These are phyloP conservation scores for Sinosuthora webbiana DNA, from an alignment of 2,113 vertebrate species.

Conservation along the genomic window DNA sequence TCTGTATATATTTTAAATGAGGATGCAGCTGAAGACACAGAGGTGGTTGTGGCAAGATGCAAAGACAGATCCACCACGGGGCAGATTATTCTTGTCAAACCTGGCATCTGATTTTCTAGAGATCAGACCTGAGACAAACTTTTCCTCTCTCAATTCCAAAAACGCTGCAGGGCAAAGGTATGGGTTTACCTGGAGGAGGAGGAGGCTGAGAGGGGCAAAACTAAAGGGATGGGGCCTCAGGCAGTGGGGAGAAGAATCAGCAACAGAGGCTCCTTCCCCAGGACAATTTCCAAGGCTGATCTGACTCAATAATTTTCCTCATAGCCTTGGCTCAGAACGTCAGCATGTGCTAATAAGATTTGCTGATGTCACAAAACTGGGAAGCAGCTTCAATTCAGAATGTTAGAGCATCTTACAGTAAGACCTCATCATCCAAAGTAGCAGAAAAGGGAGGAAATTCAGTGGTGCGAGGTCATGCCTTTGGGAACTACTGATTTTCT, in stretches of 20 bases:
- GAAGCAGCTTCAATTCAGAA: background rate
- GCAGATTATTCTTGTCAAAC: background rate
- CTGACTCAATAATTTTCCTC: background rate
- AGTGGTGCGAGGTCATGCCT: background rate
- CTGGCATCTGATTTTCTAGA: background rate
- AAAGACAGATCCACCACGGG: background rate
- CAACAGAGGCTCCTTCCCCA: background rate
- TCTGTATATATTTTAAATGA: background rate
- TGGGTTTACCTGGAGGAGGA: background rate
- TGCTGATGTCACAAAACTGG: conserved; percentile 1
- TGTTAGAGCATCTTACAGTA: background rate
- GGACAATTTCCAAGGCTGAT: background rate
- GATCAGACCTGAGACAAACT: background rate
- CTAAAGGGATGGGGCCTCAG: background rate
- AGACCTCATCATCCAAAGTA: background rate
- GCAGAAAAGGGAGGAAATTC: background rate
- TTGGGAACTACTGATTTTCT: background rate
- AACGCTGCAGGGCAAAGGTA: background rate
- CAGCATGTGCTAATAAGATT: background rate
- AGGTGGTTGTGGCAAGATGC: background rate
- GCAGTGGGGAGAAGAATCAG: background rate
- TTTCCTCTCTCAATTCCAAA: background rate
- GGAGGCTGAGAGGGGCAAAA: background rate
- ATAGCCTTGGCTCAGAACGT: background rate
- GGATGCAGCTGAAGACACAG: accelerated